Conservation (phyloP, 2,797 vertebrate genomes). For the Poeciliopsis presidionis region DNA sequence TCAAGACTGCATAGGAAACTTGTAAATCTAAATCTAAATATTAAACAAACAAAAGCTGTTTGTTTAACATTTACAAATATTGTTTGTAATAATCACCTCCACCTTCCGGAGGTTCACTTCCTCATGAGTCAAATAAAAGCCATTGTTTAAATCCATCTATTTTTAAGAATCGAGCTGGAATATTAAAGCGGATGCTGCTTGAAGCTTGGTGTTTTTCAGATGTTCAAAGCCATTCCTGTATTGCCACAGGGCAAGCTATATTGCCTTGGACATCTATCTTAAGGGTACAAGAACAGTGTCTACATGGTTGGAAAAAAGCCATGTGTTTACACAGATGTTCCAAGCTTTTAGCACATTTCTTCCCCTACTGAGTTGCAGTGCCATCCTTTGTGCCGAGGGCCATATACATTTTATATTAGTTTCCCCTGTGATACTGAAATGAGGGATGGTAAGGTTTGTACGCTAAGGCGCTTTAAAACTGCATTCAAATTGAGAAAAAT, state of each 20-base stretch:
- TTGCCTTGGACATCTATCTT: slow-evolving; percentile 81
- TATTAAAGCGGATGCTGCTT: slow-evolving; percentile 68
- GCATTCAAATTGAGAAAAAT: slow-evolving; percentile 24
- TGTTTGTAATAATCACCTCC: too few relatives aligned
- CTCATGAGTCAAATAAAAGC: slow-evolving; percentile 35
- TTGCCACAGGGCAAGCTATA: slow-evolving; percentile 74
- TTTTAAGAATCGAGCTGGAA: slow-evolving; percentile 43
- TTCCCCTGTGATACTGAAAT: slow-evolving; percentile 76
- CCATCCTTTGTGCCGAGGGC: slow-evolving; percentile 76
- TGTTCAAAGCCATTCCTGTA: slow-evolving; percentile 69
- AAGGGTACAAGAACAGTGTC: slow-evolving; percentile 77
- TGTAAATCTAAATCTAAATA: not conserved
- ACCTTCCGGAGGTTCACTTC: too few relatives aligned
- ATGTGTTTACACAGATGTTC: slow-evolving; percentile 85
- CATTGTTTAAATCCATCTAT: slow-evolving; percentile 47
- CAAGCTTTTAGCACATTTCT: slow-evolving; percentile 77
- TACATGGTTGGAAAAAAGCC: slow-evolving; percentile 76
- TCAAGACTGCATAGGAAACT: slow-evolving; percentile 2
- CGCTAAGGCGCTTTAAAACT: slow-evolving; percentile 31
- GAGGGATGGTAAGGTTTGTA: slow-evolving; percentile 54
- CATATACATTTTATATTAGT: slow-evolving; percentile 83
- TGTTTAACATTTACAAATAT: too few relatives aligned
- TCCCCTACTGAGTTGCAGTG: slow-evolving; percentile 55
- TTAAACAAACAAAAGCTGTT: not conserved
- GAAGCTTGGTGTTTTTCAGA: slow-evolving; percentile 70